Evolutionary conservation across 2,888 invertebrate species (phyloP).

Genomic region (Drosophila bunnanda): DNA sequence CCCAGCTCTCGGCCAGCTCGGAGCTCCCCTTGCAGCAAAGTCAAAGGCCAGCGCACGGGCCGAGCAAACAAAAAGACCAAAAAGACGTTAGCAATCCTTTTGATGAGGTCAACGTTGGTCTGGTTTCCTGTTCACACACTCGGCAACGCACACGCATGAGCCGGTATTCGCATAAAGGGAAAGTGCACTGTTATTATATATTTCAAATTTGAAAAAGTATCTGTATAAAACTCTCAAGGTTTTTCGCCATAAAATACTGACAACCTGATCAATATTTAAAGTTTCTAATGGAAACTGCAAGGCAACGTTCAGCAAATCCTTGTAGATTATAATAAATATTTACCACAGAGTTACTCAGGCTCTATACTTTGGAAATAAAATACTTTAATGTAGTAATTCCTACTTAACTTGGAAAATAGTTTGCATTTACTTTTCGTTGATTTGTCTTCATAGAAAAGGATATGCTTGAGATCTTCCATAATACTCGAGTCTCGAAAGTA

Average conservation of each 20-base stretch:
- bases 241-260: not conserved
- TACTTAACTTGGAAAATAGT: not conserved
- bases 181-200: constrained; percentile 11
- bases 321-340: not conserved
- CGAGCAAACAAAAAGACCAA: constrained; percentile 79
- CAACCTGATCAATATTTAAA: no score
- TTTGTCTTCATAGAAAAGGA: not conserved
- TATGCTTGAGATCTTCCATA: not conserved
- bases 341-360: not conserved
- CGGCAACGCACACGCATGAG: constrained; percentile 33
- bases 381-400: not conserved
- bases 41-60: constrained; percentile 73
- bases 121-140: constrained; percentile 62
- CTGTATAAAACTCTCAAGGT: fast-evolving
- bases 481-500: not conserved
- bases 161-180: constrained; percentile 4
- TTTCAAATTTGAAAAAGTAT: not conserved
- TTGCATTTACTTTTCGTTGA: not conserved
- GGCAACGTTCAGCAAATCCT: fast-evolving
- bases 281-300: not conserved
- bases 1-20: constrained; percentile 53
- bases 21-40: constrained; percentile 51
- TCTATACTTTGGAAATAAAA: not conserved
- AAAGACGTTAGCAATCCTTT: constrained; percentile 81
- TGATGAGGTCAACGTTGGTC: constrained; percentile 79